Evolutionary conservation across 1,140 invertebrate species (phyloP), one percentile per base, ranked within the genome.

Genomic region (Batillaria attramentaria): DNA sequence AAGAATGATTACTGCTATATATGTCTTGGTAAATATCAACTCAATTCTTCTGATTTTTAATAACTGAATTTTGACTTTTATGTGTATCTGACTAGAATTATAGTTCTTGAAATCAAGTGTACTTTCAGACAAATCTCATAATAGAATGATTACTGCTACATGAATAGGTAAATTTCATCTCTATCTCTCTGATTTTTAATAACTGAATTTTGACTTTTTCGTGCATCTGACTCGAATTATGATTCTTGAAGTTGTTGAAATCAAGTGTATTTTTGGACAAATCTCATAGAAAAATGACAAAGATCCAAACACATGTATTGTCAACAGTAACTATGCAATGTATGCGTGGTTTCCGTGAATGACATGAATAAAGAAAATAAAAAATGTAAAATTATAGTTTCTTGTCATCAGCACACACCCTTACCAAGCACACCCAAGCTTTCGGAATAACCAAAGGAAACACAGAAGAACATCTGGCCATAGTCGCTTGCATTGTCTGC

Each of bases 381-480:
- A 54, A 57, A 57, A 57, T 57, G 18, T 46, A 54, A 6, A 57
- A 74, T n/a, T n/a, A n/a, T n/a, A n/a, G n/a, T n/a, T n/a, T n/a
- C n/a, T n/a, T n/a, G n/a, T n/a, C 46, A 75, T n/a, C 5, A 60
- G 43, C 39, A 42, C n/a, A 35, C 35, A 2, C 13, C 39, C 35
- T 28, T 31, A 41, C 31, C 57, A 35, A 72, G 35, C 37, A 72
- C 39, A 57, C 80, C 84, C 79, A 54, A 82, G 73, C 20, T 79
- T 69, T 65, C 81, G 42, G 20, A 83, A 39, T 72, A 78, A 13
- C 42, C 74, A 57, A 70, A 79, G 20, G 79, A 77, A n/a, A 98
- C 92, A 88, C 97, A 99, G 0, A 98, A 91, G 81, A 97, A 95
- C 43, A 94, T 95, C 90, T 99, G 97, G 0, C 97, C 97, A 90